phyloP scores from a whole-genome alignment of 2,888 invertebrate genomes.

The Leptogaster cylindrica region DNA sequence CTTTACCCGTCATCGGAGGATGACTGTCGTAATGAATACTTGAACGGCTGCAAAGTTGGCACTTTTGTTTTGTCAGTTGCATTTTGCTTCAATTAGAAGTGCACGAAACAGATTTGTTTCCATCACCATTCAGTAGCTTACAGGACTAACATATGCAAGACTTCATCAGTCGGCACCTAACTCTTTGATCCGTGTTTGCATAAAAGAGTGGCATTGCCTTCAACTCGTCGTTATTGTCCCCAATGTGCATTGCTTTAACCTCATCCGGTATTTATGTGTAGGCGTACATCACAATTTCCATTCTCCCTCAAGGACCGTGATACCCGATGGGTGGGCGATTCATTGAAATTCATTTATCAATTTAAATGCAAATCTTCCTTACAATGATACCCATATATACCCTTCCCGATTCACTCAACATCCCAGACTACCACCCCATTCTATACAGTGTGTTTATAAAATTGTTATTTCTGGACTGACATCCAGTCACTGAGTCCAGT shows the following conservation, averaged over 20 bases:
- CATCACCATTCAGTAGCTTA: neutral
- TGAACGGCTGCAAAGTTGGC: constrained; percentile 9
- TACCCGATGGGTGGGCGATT: constrained; percentile 31
- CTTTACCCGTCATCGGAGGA: neutral
- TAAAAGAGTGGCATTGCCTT: neutral
- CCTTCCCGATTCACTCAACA: neutral
- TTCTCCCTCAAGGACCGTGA: constrained; percentile 1
- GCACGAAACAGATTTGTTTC: neutral
- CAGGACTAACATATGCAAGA: neutral
- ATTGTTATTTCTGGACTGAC: neutral
- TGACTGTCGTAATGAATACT: constrained; percentile 19
- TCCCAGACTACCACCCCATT: neutral
- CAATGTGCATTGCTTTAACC: constrained; percentile 20
- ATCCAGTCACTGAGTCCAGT: neutral
- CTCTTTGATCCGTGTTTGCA: constrained; percentile 11
- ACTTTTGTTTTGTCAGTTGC: constrained; percentile 13
- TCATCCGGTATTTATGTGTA: constrained; percentile 42
- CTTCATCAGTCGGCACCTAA: neutral
- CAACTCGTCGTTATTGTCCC: neutral
- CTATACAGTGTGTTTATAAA: neutral
- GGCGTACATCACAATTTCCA: constrained; percentile 38
- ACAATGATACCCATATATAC: constrained; percentile 3
- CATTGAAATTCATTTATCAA: constrained; percentile 46
- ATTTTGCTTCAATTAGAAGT: constrained; percentile 7
- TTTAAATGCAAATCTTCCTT: constrained; percentile 45